phyloP scores from a whole-genome alignment of 1,140 invertebrate genomes.

The Drosophila aff. region DNA sequence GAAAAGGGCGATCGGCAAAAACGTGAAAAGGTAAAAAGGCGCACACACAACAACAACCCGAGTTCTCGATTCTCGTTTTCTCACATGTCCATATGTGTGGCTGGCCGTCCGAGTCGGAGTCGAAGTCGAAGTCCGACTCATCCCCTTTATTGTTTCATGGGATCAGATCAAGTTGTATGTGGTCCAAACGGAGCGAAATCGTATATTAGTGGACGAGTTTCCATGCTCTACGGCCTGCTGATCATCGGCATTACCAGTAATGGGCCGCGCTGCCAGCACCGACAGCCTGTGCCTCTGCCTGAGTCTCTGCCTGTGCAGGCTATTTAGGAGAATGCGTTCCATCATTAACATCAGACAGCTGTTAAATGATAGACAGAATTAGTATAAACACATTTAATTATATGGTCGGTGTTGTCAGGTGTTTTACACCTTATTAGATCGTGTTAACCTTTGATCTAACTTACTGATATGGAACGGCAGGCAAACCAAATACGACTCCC shows the following conservation, averaged over 20 bases:
- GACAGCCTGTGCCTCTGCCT: slow-evolving; percentile 26
- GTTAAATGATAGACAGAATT: slow-evolving; percentile 62
- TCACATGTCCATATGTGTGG: slow-evolving; percentile 29
- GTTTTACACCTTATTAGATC: slow-evolving; percentile 63
- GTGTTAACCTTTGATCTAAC: slow-evolving; percentile 56
- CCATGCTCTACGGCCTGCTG: slow-evolving; percentile 49
- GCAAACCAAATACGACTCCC: slow-evolving; percentile 27
- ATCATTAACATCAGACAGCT: slow-evolving; percentile 60
- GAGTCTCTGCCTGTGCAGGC: slow-evolving; percentile 29
- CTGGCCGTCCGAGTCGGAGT: slow-evolving; percentile 20
- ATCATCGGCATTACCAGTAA: slow-evolving; percentile 54
- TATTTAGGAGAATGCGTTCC: slow-evolving; percentile 59
- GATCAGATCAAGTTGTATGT: slow-evolving; percentile 46
- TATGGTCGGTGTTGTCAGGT: slow-evolving; percentile 59
- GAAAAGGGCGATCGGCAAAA: slow-evolving; percentile 62
- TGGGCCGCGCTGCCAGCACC: slow-evolving; percentile 39
- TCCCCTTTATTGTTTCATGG: slow-evolving; percentile 49
- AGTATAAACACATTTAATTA: slow-evolving; percentile 62
- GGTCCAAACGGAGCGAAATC: slow-evolving; percentile 50
- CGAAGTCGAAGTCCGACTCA: slow-evolving; percentile 13
- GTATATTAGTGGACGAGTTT: slow-evolving; percentile 41
- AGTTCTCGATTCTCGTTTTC: slow-evolving; percentile 36
- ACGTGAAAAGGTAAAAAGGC: slow-evolving; percentile 51
- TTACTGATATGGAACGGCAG: slow-evolving; percentile 45
- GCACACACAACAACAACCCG: slow-evolving; percentile 18